Conservation (phyloP, 2,888 invertebrate species). For the Ormyrus pomaceus region DNA sequence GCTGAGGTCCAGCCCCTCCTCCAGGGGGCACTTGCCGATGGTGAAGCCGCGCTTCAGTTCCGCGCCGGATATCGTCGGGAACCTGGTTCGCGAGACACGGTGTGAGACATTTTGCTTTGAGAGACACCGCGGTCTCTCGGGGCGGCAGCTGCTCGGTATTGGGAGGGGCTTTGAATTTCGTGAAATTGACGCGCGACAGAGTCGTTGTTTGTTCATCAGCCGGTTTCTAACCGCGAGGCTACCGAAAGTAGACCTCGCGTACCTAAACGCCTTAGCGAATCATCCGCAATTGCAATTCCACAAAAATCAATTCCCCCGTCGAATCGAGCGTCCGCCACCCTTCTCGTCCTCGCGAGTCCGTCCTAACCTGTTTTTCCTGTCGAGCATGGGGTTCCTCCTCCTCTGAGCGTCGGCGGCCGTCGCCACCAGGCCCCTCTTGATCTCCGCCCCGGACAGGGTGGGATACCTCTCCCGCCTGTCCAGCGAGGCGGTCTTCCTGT, state of each 20-base stretch:
- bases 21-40: slow-evolving; percentile 75
- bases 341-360: neutral
- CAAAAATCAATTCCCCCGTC: neutral
- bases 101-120: neutral
- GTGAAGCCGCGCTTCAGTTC: slow-evolving; percentile 68
- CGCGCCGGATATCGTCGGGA: slow-evolving; percentile 71
- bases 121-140: neutral
- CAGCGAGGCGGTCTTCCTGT: slow-evolving; percentile 68
- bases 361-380: slow-evolving; percentile 66
- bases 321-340: neutral
- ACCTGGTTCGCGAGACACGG: slow-evolving; percentile 61
- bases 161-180: slow-evolving; percentile 1
- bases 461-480: slow-evolving; percentile 71
- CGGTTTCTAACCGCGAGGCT: neutral
- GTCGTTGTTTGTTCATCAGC: neutral
- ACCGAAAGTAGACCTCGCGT: neutral
- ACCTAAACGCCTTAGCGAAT: neutral
- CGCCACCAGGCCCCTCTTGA: slow-evolving; percentile 63
- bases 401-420: slow-evolving; percentile 52
- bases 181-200: slow-evolving; percentile 11
- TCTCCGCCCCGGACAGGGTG: slow-evolving; percentile 70
- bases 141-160: neutral
- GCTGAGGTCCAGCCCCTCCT: slow-evolving; percentile 76
- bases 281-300: neutral
- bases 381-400: slow-evolving; percentile 68